Conservation (phyloP, 2,113 vertebrate genomes). For the Forbesichthys papilliferus region DNA sequence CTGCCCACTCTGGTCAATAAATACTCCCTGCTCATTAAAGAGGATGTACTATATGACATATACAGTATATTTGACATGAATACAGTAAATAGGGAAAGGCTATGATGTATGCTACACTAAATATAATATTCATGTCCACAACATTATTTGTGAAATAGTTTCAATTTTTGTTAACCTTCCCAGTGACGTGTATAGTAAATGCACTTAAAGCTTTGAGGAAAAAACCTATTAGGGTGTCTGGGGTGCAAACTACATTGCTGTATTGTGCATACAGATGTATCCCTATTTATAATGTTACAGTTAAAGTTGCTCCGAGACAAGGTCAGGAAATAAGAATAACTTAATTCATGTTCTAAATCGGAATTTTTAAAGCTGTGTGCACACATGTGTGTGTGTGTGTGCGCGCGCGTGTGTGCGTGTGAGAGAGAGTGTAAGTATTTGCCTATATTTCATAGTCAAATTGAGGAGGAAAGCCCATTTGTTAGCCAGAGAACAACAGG, state of each 20-base stretch:
- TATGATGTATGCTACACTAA: conserved; percentile 31
- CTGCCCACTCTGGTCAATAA: too few relatives aligned
- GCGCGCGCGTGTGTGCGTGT: conserved; percentile 45
- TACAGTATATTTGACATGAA: not conserved
- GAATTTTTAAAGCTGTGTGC: conserved; percentile 61
- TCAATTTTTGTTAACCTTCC: conserved; percentile 18
- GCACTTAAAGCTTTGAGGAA: conserved; percentile 49
- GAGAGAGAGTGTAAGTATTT: conserved; percentile 17
- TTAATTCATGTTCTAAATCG: conserved; percentile 70
- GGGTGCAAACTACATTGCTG: conserved; percentile 46
- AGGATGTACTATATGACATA: too few relatives aligned
- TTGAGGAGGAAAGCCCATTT: conserved; percentile 70
- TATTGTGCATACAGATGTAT: conserved; percentile 60
- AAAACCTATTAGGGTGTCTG: conserved; percentile 57
- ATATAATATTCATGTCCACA: not conserved
- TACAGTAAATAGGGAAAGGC: conserved; percentile 45
- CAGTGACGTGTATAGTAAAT: conserved; percentile 38
- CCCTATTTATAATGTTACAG: conserved; percentile 66
- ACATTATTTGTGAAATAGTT: conserved; percentile 51
- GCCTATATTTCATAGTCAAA: conserved; percentile 75
- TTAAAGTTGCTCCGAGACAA: conserved; percentile 69
- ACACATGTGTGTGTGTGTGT: conserved; percentile 15
- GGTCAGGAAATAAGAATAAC: conserved; percentile 65
- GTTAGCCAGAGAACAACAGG: conserved; percentile 76
- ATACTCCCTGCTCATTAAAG: too few relatives aligned